Base-by-base conservation (phyloP, 2,797 vertebrate genomes). In the Catamblyrhynchus diadema region DNA sequence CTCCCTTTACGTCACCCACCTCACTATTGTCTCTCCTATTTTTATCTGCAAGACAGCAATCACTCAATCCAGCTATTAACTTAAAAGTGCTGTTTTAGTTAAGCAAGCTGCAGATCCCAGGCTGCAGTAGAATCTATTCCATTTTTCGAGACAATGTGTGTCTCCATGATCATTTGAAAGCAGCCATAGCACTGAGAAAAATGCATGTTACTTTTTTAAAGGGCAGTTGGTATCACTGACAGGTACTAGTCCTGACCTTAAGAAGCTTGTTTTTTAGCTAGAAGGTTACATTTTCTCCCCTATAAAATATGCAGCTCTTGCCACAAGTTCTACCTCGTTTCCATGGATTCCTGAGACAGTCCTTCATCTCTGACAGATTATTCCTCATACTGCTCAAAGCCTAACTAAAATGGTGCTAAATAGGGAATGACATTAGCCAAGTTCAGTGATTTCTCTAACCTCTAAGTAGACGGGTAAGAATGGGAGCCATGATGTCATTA, bases 11-110 rank as follows among this genome's bases (percentile, higher is more conserved):
- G 1, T 96, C 95, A 91, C 88, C 91, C 87, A 92, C 95, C 95
- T 94, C 95, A 80, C 91, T 88, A 95, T 95, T 94, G 91, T 96
- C 80, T 91, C 77, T 88, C 48, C 93, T 96, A 94, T 97, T 96
- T 97, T 95, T 96, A 88, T 84, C 91, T 70, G 33, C 85, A 94
- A 91, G 82, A 86, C 87, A 94, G 87, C 79, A 86, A 69, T 94
- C 91, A 91, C 90, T 95, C 90, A 90, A 74, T 81, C 77, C 48
- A 64, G 50, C 73, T 90, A 88, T 96, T 96, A 93, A 77, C 51
- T 94, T 91, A 13, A 88, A 88, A 86, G 48, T 93, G 74, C 70
- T 4, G 0, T 80, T 82, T 94, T 73, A 88, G 77, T 86, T 62
- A 93, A 90, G 53, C 77, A 86, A 90, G 80, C 61, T 54, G 54